A percentile compares a stretch with the other conserved stretches of the same genome.
Conservation (phyloP, 2,888 invertebrate species). For the Nudaria mundana region DNA sequence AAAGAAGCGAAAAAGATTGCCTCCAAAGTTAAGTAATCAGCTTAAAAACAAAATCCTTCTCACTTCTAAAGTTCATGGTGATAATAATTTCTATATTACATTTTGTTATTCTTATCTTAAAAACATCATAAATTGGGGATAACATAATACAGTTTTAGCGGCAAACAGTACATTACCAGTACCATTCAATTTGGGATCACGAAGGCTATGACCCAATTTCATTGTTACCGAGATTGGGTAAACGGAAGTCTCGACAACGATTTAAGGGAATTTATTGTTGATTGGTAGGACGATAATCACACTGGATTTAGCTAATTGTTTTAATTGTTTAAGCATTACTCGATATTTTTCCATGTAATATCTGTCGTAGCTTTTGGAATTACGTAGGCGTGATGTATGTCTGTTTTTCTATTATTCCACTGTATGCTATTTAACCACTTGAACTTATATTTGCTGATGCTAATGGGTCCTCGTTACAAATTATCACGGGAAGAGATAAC, state of each 20-base stretch:
- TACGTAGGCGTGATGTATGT: no score
- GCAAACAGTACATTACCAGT: background rate
- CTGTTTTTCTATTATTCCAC: no score
- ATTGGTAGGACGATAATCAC: background rate
- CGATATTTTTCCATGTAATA: no score
- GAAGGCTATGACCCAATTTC: conserved; percentile 7
- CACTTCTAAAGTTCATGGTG: no score
- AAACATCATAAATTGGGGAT: conserved; percentile 8
- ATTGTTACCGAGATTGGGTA: background rate
- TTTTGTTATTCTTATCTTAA: conserved; percentile 6
- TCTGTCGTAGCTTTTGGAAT: no score
- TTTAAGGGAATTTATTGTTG: background rate
- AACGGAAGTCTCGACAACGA: background rate
- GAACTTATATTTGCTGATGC: no score
- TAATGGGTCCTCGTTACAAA: no score
- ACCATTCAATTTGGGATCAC: conserved; percentile 5
- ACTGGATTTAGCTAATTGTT: background rate
- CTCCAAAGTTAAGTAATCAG: no score
- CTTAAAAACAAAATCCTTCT: background rate
- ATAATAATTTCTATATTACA: background rate
- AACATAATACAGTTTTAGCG: conserved; percentile 1
- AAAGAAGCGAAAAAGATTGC: no score
- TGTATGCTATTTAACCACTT: no score
- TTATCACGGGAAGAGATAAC: no score
- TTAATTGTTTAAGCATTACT: background rate